A percentile compares a stretch with the other conserved stretches of the same genome.
These are phyloP conservation scores for Pipistrellus nathusii DNA, from an alignment of 2,797 vertebrate genomes.

Conservation along the genomic window DNA sequence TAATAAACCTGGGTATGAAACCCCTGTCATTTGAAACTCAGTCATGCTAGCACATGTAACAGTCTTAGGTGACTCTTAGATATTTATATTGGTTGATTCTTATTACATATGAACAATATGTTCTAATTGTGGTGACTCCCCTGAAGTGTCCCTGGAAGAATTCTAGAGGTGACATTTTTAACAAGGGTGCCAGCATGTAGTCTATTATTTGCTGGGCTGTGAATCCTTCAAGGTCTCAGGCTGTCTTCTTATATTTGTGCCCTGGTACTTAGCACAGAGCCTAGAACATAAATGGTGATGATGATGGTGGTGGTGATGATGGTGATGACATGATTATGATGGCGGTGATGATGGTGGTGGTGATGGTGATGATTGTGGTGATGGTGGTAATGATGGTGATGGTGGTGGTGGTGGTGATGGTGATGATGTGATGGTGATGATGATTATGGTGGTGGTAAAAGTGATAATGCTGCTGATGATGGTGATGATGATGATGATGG, in stretches of 20 bases:
- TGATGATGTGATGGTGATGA: rapidly evolving
- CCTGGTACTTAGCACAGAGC: background rate
- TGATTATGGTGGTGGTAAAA: rapidly evolving
- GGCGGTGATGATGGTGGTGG: background rate
- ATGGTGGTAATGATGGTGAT: background rate
- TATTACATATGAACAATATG: background rate
- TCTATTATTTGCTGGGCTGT: background rate
- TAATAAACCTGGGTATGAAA: background rate
- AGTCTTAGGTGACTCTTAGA: background rate
- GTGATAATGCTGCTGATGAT: rapidly evolving
- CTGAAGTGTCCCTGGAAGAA: background rate
- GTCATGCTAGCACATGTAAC: background rate
- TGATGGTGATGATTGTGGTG: background rate
- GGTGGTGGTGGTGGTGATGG: rapidly evolving
- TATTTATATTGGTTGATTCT: background rate
- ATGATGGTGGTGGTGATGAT: background rate
- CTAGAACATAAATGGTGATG: background rate
- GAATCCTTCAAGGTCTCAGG: background rate
- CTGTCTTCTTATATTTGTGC: background rate
- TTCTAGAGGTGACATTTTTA: background rate
- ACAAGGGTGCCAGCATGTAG: background rate
- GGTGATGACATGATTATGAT: background rate
- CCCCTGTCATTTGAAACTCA: background rate
- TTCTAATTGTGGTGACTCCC: background rate
- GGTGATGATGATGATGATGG: background rate